Conservation (phyloP, 2,888 invertebrate species). For the Taphrorychus bicolor region DNA sequence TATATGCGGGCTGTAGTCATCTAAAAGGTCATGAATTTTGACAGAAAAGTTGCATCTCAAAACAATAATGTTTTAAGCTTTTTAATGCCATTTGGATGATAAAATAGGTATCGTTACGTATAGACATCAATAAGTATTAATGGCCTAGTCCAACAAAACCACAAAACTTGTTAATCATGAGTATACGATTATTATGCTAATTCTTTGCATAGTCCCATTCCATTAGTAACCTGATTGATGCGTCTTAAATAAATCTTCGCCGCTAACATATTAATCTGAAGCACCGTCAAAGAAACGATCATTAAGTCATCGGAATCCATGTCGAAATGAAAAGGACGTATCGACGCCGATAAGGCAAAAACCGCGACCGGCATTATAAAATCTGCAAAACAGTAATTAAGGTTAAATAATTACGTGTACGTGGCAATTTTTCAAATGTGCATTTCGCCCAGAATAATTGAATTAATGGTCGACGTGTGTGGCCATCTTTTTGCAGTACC, state of each 20-base stretch:
- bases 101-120: too few species aligned
- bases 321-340: background rate
- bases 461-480: constrained; percentile 47
- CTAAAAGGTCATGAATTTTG: too few species aligned
- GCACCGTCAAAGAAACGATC: background rate
- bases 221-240: background rate
- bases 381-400: constrained; percentile 6
- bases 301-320: constrained; percentile 1
- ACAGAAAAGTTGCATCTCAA: too few species aligned
- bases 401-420: constrained; percentile 42
- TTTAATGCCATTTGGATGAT: too few species aligned
- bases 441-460: constrained; percentile 47
- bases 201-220: too few species aligned
- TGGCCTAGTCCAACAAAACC: too few species aligned
- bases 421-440: constrained; percentile 56
- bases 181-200: too few species aligned
- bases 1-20: too few species aligned
- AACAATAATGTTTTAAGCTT: too few species aligned
- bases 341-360: background rate
- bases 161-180: too few species aligned
- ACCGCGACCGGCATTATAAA: background rate
- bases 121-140: too few species aligned
- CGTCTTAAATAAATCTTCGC: background rate
- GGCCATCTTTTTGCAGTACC: constrained; percentile 47
- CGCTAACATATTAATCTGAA: background rate